These are phyloP conservation scores for Apantesis nais DNA, from an alignment of 2,888 invertebrate species.

Conservation along the genomic window DNA sequence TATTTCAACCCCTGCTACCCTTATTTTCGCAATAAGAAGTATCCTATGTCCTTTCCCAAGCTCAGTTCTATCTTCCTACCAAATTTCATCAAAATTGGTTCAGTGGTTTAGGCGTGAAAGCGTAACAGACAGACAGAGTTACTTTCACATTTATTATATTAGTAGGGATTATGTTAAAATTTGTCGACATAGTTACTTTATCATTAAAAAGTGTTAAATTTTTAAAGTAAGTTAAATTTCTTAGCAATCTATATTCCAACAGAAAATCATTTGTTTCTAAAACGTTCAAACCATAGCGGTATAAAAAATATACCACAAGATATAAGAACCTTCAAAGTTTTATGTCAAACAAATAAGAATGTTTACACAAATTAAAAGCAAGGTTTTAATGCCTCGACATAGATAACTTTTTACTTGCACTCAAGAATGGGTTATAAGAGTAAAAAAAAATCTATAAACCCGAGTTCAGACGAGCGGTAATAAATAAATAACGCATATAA, in stretches of 20 bases:
- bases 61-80: no score
- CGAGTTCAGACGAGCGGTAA: constrained; percentile 50
- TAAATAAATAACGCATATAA: constrained; percentile 68
- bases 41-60: no score
- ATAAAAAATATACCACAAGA: not conserved
- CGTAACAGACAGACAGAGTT: no score
- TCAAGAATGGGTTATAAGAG: constrained; percentile 36
- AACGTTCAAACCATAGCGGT: not conserved
- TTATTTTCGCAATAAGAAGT: no score
- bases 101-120: no score
- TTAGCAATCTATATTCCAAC: not conserved
- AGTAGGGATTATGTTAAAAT: no score
- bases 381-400: constrained; percentile 40
- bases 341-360: constrained; percentile 44
- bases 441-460: constrained; percentile 51
- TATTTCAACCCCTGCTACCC: no score
- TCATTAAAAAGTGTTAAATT: not conserved
- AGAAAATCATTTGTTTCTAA: no score
- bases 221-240: not conserved
- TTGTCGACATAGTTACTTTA: no score
- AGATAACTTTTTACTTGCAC: constrained; percentile 41
- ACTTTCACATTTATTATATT: no score
- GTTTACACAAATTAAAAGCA: constrained; percentile 50
- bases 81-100: no score
- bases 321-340: not conserved